Base-by-base conservation (phyloP, 2,888 invertebrate genomes). In the Vandiemenella viatica region DNA sequence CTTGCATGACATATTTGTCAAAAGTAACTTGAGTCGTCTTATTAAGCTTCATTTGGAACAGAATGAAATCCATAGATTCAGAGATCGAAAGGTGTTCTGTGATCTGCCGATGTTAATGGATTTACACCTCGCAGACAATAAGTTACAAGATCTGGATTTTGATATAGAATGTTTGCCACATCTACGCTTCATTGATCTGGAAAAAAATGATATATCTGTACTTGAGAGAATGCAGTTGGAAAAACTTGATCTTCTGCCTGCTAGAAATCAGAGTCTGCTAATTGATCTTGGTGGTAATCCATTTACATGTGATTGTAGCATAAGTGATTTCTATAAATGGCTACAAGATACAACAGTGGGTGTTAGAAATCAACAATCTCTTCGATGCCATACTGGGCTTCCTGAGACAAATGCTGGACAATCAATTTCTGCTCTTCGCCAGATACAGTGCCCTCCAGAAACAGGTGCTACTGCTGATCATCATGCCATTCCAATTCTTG, bases 1-100 rank as follows among this genome's bases (percentile, higher is more conserved):
- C 58, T 65, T 83, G n/a, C 79, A 80, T 56, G 76, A 79, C 56
- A 79, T 83, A 49, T 83, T 84, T 59, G 73, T 76, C 6, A 77
- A 79, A 55, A 69, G 80, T 56, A 77, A 79, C 59, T 61, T 83
- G 53, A 73, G 72, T 1, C 75, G 73, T 53, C 63, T 85, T 54
- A 73, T 74, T 54, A 83, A 83, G 59, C 63, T 85, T 2, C 83
- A 85, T 62, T 63, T 85, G 57, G 84, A 84, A 58, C 81, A 83
- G 58, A 85, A 85, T 61, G 80, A 83, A 62, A 83, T 85, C 22
- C 73, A 72, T 20, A 67, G 71, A 44, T 80, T 83, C 55, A 69
- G 69, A 51, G 79, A 81, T 60, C 67, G 70, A 13, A 71, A 71
- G 41, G 76, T 83, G 1, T 85, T 85, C 61, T 85, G 84, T 58